Percentiles rank a stretch among this genome's conserved stretches.
Evolutionary conservation across 2,888 invertebrate species (phyloP).

Genomic region (Acrobasis repandana): DNA sequence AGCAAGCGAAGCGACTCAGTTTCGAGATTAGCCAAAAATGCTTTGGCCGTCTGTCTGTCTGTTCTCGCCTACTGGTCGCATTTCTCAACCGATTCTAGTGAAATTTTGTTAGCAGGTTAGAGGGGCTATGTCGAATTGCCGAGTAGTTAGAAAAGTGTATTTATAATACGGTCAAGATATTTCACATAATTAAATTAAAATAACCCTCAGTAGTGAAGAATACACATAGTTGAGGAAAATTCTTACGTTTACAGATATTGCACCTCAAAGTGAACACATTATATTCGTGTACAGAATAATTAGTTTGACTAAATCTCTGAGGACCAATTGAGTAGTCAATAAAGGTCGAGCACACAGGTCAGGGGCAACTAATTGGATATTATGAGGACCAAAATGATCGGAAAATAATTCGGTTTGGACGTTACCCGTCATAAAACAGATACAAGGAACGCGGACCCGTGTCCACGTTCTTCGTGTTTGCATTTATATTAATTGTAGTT

Average conservation of each 20-base stretch:
- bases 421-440: constrained; percentile 17
- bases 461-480: constrained; percentile 45
- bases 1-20: too few relatives aligned
- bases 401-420: constrained; percentile 30
- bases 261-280: constrained; percentile 1
- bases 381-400: constrained; percentile 47
- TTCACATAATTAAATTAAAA: too few relatives aligned
- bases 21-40: too few relatives aligned
- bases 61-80: too few relatives aligned
- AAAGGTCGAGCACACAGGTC: constrained; percentile 68
- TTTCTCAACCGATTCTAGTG: too few relatives aligned
- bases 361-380: constrained; percentile 66
- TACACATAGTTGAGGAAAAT: neutral
- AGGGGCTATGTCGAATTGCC: too few relatives aligned
- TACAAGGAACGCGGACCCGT: constrained; percentile 31
- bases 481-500: constrained; percentile 46
- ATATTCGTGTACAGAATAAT: neutral
- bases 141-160: too few relatives aligned
- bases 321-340: constrained; percentile 74
- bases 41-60: too few relatives aligned
- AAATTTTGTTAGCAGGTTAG: too few relatives aligned
- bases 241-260: neutral
- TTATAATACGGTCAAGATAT: too few relatives aligned
- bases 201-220: too few relatives aligned
- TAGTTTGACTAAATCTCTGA: constrained; percentile 54